Evolutionary conservation across 1,140 invertebrate genomes (phyloP).

Genomic region (Dolichoris vasculosae): DNA sequence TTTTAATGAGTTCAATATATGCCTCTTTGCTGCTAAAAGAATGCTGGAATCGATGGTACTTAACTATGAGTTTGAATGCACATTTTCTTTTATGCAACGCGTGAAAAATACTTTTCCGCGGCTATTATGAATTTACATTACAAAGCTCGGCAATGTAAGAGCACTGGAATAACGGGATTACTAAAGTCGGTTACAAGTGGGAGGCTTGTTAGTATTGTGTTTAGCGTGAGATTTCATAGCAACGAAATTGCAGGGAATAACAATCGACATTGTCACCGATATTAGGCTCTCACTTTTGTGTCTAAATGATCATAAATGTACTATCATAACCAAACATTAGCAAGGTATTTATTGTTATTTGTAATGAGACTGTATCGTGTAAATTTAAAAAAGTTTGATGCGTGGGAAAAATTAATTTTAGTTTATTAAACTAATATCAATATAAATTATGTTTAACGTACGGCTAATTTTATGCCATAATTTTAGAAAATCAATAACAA

Average conservation of each 20-base stretch:
- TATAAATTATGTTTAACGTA: not conserved
- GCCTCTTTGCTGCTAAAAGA: too few relatives aligned
- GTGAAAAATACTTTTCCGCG: not conserved
- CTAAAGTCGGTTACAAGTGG: slow-evolving; percentile 26
- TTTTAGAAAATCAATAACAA: not conserved
- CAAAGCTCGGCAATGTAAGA: slow-evolving; percentile 54
- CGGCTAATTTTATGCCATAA: not conserved
- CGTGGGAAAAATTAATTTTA: not conserved
- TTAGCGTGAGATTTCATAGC: slow-evolving; percentile 33
- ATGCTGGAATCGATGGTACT: not conserved
- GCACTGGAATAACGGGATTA: slow-evolving; percentile 55
- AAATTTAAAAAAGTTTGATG: not conserved
- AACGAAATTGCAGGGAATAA: slow-evolving; percentile 30
- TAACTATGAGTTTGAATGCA: not conserved
- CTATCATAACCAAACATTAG: not conserved
- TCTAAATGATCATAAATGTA: not conserved
- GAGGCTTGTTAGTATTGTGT: slow-evolving; percentile 30
- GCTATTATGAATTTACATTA: slow-evolving; percentile 55
- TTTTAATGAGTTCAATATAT: too few relatives aligned
- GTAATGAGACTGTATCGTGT: not conserved
- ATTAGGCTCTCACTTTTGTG: slow-evolving; percentile 8
- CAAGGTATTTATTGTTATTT: not conserved
- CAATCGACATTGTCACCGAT: slow-evolving; percentile 34
- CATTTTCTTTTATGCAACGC: not conserved
- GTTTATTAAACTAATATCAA: not conserved